A percentile compares a stretch with the other conserved stretches of the same genome.
phyloP scores from a whole-genome alignment of 1,140 invertebrate species.

The Sitobion miscanthi region DNA sequence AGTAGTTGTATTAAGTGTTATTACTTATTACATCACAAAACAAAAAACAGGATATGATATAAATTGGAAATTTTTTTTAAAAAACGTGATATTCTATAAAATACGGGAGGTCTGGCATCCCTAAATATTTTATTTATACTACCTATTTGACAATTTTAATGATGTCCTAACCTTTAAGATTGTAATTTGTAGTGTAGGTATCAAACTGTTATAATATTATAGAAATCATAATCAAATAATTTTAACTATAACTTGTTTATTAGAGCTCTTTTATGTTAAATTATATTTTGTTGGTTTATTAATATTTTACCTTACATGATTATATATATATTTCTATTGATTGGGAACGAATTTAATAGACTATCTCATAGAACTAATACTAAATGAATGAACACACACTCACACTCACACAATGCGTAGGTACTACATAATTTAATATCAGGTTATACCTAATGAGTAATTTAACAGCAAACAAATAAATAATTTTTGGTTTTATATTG shows the following conservation, averaged over 20 bases:
- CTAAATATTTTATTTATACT: too few species aligned
- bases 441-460: background rate
- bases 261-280: too few species aligned
- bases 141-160: too few species aligned
- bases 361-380: background rate
- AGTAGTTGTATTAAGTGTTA: background rate
- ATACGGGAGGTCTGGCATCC: background rate
- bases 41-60: background rate
- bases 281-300: too few species aligned
- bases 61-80: too few species aligned
- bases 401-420: background rate
- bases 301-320: too few species aligned
- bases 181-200: too few species aligned
- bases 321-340: background rate
- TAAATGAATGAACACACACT: background rate
- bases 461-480: background rate
- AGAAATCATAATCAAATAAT: too few species aligned
- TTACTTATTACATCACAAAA: background rate
- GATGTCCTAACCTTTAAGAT: too few species aligned
- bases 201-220: too few species aligned
- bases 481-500: background rate
- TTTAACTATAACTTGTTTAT: too few species aligned
- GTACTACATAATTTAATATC: background rate
- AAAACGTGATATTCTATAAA: background rate
- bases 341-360: background rate